Base-by-base conservation (phyloP, 2,113 vertebrate genomes). In the Uria aalge region DNA sequence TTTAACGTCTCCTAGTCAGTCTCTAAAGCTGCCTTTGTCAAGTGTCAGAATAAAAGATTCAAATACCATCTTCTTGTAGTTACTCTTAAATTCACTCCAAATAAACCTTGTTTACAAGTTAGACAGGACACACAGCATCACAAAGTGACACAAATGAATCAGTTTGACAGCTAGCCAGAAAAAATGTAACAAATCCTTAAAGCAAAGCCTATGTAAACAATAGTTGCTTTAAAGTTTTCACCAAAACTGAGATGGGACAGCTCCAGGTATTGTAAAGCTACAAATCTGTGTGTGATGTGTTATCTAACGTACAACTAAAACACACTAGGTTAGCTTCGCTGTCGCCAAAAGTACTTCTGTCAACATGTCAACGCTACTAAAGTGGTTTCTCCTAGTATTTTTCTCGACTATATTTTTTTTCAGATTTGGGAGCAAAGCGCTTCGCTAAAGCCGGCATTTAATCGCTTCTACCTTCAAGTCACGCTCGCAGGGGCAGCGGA, bases 261-360 rank as follows among this genome's bases (percentile, higher is more conserved):
- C 23, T 68, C 11, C 23, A 5, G 8, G 5, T 12, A 38, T 0
- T 6, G 41, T 3, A 36, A 3, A 52, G 43, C 50, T 21, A 53
- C 13, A 47, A 43, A 84, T 45, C 29, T 12, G 36, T 4, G 17
- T 5, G 0, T 1, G 13, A 50, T 7, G 6, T 1, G 2, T 47
- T 18, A 56, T 1, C 23, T 36, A 22, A 12, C 0, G 3, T 5
- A 66, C 38, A n/a, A 26, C 40, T 30, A 16, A 38, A 67, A 55
- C 14, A 12, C 3, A 27, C 16, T 18, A 36, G 11, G 34, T 64
- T 18, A 52, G 41, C n/a, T n/a, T 64, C 1, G 1, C 34, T 45
- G 52, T 8, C 52, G 30, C 34, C 36, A 23, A 10, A 85, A 75
- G 34, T 19, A 26, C 73, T 81, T 30, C 34, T 19, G 19, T n/a